Conservation (phyloP, 2,797 vertebrate species). For the Characodon lateralis region DNA sequence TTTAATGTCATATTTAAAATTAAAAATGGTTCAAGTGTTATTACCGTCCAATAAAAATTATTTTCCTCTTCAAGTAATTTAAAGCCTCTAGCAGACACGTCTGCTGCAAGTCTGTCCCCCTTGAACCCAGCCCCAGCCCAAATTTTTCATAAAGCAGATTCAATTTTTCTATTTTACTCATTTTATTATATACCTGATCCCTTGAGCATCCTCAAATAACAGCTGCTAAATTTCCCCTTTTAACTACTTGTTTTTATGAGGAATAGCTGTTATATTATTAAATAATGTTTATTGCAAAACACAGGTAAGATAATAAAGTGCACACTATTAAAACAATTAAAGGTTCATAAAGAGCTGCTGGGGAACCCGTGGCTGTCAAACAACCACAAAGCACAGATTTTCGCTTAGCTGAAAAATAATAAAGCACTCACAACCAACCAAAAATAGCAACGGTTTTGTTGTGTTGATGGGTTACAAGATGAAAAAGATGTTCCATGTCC, state of each 20-base stretch:
- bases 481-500: slow-evolving; percentile 36
- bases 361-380: slow-evolving; percentile 62
- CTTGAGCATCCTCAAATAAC: slow-evolving; percentile 48
- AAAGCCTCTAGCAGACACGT: slow-evolving; percentile 42
- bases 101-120: slow-evolving; percentile 37
- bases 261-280: slow-evolving; percentile 52
- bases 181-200: slow-evolving; percentile 67
- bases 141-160: slow-evolving; percentile 58
- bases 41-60: slow-evolving; percentile 48
- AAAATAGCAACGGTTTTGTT: slow-evolving; percentile 23
- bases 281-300: slow-evolving; percentile 66
- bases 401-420: slow-evolving; percentile 45
- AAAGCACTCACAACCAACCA: slow-evolving; percentile 42
- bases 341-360: slow-evolving; percentile 59
- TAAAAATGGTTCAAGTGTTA: slow-evolving; percentile 55
- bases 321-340: slow-evolving; percentile 69
- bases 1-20: slow-evolving; percentile 42
- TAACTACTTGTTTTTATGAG: slow-evolving; percentile 29
- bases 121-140: slow-evolving; percentile 28
- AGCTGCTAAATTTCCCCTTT: slow-evolving; percentile 44
- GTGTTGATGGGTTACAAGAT: slow-evolving; percentile 31
- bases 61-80: slow-evolving; percentile 59
- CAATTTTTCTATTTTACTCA: slow-evolving; percentile 78
- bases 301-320: slow-evolving; percentile 65
- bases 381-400: slow-evolving; percentile 47